Percentiles rank a stretch among this genome's conserved stretches.
Evolutionary conservation across 92 coral and sea anemone genomes (phyloP).

Genomic region (Palythoa caribaeorum): DNA sequence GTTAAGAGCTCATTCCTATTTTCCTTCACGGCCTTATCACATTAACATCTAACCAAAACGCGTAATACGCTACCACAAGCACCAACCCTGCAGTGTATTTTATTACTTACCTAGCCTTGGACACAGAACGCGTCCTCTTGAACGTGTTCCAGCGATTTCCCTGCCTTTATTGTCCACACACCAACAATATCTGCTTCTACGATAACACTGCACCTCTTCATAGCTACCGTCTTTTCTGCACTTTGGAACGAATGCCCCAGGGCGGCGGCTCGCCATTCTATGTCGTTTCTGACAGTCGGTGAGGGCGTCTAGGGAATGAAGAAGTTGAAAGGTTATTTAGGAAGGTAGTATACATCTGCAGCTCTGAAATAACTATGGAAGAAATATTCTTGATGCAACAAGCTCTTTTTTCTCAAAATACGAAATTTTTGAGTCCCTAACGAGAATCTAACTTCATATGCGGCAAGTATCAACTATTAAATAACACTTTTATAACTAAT

Average conservation of each 20-base stretch:
- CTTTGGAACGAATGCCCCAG: slow-evolving; percentile 30
- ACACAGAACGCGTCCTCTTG: slow-evolving; percentile 35
- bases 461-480: too few species aligned
- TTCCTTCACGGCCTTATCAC: too few species aligned
- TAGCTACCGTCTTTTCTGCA: slow-evolving; percentile 40
- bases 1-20: too few species aligned
- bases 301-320: background rate
- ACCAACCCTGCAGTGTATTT: background rate
- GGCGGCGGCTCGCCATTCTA: background rate
- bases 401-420: too few species aligned
- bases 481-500: too few species aligned
- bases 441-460: too few species aligned
- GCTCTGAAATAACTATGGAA: too few species aligned
- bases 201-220: slow-evolving; percentile 46
- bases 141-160: slow-evolving; percentile 25
- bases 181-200: slow-evolving; percentile 25
- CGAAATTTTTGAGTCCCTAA: too few species aligned
- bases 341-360: background rate
- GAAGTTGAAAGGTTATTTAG: background rate
- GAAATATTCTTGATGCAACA: too few species aligned
- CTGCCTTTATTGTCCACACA: slow-evolving; percentile 35
- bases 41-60: too few species aligned
- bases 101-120: slow-evolving; percentile 20
- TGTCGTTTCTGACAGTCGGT: slow-evolving; percentile 15
- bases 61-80: too few species aligned